A percentile compares a stretch with the other conserved stretches of the same genome.
phyloP scores from a whole-genome alignment of 2,888 invertebrate species.

The Noctua comes region DNA sequence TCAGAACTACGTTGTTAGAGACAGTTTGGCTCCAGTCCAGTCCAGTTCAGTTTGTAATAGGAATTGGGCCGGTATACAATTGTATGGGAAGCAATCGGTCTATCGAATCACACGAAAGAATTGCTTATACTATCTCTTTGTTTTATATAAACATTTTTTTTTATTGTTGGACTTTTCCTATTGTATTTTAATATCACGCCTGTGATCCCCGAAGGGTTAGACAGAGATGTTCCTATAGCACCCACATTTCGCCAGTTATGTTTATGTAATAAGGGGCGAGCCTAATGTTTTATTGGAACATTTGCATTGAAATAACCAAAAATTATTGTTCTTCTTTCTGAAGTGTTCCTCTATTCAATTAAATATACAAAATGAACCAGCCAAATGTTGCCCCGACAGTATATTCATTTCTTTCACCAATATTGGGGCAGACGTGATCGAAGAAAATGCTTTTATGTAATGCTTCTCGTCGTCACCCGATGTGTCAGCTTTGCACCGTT shows the following conservation, averaged over 20 bases:
- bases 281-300: too few relatives aligned
- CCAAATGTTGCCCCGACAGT: neutral
- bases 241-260: neutral
- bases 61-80: constrained; percentile 24
- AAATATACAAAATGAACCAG: neutral
- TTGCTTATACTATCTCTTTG: neutral
- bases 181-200: neutral
- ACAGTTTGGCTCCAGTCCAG: constrained; percentile 42
- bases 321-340: neutral
- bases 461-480: constrained; percentile 9
- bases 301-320: neutral
- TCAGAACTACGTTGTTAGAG: constrained; percentile 32
- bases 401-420: neutral
- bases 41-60: constrained; percentile 20
- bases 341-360: neutral
- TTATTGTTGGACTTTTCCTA: neutral
- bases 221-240: neutral
- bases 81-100: constrained; percentile 10
- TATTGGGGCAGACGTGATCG: constrained; percentile 7
- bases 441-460: constrained; percentile 31
- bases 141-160: neutral
- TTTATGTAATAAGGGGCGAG: neutral
- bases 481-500: constrained; percentile 48
- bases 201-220: neutral
- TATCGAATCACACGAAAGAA: neutral